Conservation (phyloP, 2,113 vertebrate genomes). For the Ciconia boyciana region DNA sequence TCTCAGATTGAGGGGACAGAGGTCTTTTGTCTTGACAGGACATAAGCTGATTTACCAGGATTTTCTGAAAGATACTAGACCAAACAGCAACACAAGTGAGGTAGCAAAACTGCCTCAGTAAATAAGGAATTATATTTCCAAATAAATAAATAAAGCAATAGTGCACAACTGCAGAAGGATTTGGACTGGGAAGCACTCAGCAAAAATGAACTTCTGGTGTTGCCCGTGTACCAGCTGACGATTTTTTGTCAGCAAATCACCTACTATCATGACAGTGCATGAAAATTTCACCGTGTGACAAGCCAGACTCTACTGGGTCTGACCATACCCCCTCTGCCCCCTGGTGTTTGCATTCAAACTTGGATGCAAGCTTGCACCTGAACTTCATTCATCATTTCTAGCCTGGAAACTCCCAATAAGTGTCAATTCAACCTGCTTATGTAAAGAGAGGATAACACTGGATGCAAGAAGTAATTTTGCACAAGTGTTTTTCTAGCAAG, state of each 20-base stretch:
- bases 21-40: not conserved
- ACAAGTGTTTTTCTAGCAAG: not conserved
- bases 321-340: not conserved
- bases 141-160: not conserved
- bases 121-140: not conserved
- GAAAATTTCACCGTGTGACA: not conserved
- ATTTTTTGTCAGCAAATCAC: not conserved
- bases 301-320: not conserved
- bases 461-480: not conserved
- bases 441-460: not conserved
- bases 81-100: not conserved
- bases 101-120: not conserved
- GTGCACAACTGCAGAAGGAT: not conserved
- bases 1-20: not conserved
- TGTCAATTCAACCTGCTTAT: not conserved
- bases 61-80: not conserved
- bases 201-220: not conserved
- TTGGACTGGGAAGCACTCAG: not conserved
- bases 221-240: not conserved
- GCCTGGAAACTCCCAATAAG: not conserved
- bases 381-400: not conserved
- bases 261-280: not conserved
- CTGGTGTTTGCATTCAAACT: not conserved
- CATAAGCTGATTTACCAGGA: not conserved
- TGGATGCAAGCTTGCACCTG: not conserved